These are phyloP conservation scores for Hemaris fuciformis DNA, from an alignment of 2,888 invertebrate genomes.

Conservation along the genomic window DNA sequence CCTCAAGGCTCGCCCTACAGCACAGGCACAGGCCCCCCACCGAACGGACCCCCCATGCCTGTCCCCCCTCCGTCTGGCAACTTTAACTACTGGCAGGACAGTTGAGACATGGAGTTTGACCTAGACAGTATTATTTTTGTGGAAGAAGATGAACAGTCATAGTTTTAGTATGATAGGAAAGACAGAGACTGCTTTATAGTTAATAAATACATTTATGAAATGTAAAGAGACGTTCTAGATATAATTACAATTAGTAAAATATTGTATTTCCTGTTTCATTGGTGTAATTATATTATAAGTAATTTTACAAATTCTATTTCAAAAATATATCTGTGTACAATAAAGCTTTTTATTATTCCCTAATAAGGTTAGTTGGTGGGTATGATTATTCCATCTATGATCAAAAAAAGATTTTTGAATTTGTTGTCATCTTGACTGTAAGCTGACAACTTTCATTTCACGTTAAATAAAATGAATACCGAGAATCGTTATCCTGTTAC, in stretches of 20 bases:
- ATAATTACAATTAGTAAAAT: slow-evolving; percentile 20
- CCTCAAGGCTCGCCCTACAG: slow-evolving; percentile 71
- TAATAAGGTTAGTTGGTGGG: background rate
- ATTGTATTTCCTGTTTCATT: slow-evolving; percentile 25
- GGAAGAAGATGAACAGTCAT: slow-evolving; percentile 38
- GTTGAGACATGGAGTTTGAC: slow-evolving; percentile 50
- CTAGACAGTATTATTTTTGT: slow-evolving; percentile 43
- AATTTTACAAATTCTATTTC: background rate
- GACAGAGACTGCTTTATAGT: slow-evolving; percentile 56
- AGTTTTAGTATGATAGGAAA: slow-evolving; percentile 34
- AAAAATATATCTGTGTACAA: background rate
- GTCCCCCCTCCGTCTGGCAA: slow-evolving; percentile 67
- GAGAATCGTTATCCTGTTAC: slow-evolving; percentile 71
- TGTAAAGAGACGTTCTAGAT: slow-evolving; percentile 49
- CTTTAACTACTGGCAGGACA: slow-evolving; percentile 76
- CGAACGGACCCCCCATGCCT: slow-evolving; percentile 59
- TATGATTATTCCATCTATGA: background rate
- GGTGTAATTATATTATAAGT: slow-evolving; percentile 10
- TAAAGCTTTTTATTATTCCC: background rate
- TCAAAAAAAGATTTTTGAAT: background rate
- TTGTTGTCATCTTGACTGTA: background rate
- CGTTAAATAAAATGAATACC: slow-evolving; percentile 50
- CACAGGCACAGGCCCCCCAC: slow-evolving; percentile 51
- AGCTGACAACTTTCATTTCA: background rate
- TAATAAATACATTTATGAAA: slow-evolving; percentile 64